phyloP scores from a whole-genome alignment of 1,140 invertebrate species.

The Pachypsylla venusta region DNA sequence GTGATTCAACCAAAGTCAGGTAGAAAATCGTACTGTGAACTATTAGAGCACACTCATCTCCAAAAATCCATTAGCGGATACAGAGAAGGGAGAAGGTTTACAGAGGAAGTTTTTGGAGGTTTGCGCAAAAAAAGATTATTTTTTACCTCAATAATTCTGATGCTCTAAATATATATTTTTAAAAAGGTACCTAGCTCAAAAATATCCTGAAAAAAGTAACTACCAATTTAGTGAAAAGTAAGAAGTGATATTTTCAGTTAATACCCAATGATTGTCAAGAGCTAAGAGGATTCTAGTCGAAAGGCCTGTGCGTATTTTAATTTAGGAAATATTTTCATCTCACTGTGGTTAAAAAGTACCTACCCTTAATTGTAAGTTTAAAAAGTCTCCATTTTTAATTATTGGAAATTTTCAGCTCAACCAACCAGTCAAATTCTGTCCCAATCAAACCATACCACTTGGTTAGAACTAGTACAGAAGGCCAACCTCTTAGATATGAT shows the following conservation, averaged over 20 bases:
- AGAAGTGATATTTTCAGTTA: too few relatives aligned
- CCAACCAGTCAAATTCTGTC: constrained; percentile 28
- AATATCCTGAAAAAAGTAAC: not conserved
- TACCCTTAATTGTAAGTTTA: too few relatives aligned
- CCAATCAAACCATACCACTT: constrained; percentile 30
- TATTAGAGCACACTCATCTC: not conserved
- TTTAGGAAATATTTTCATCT: too few relatives aligned
- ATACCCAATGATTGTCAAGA: too few relatives aligned
- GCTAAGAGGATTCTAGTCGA: too few relatives aligned
- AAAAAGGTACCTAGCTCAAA: not conserved
- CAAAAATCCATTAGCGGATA: not conserved
- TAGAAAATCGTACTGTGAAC: constrained; percentile 17
- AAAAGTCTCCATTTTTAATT: too few relatives aligned
- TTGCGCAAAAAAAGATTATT: not conserved
- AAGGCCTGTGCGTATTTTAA: too few relatives aligned
- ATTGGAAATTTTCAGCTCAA: constrained; percentile 26
- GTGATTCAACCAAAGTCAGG: constrained; percentile 37
- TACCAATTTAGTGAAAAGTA: too few relatives aligned
- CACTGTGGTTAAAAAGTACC: too few relatives aligned
- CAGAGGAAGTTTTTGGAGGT: too few relatives aligned
- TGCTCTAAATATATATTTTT: not conserved
- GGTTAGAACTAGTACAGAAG: constrained; percentile 31
- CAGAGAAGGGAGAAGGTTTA: not conserved
- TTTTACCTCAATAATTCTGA: not conserved
- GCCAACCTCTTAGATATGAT: constrained; percentile 31